phyloP scores from a whole-genome alignment of 1,140 invertebrate species.

The Pantala flavescens region DNA sequence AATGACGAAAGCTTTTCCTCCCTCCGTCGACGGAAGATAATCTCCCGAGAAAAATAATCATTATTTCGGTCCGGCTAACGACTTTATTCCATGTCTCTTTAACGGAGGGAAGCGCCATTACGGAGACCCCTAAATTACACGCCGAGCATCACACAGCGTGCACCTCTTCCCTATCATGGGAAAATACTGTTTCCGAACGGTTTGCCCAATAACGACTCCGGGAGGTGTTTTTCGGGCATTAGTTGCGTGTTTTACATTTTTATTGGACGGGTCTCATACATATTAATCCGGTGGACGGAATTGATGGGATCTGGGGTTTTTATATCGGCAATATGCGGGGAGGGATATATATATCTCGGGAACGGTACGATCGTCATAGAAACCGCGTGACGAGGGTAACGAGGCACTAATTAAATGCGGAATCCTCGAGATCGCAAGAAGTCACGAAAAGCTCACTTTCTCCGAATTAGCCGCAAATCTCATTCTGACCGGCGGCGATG shows the following conservation, averaged over 20 bases:
- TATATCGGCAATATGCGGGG: neutral
- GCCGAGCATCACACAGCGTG: too few species aligned
- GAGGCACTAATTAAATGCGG: neutral
- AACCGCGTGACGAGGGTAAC: neutral
- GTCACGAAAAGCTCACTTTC: neutral
- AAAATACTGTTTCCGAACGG: too few species aligned
- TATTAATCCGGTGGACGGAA: neutral
- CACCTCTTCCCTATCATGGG: too few species aligned
- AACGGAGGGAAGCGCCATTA: too few species aligned
- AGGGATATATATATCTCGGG: neutral
- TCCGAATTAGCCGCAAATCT: neutral
- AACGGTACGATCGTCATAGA: neutral
- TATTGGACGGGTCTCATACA: neutral
- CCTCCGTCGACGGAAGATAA: too few species aligned
- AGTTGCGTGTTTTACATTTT: neutral
- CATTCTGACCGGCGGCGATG: neutral
- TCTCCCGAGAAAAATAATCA: too few species aligned
- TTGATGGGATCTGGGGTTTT: neutral
- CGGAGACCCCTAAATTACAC: too few species aligned
- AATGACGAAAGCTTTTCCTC: too few species aligned
- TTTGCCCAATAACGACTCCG: too few species aligned
- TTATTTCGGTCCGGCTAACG: too few species aligned
- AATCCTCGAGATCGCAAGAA: neutral
- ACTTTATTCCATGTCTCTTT: too few species aligned
- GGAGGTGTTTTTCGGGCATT: too few species aligned